Base-by-base conservation (phyloP, 2,797 vertebrate genomes). In the Gymnothorax reevesii region DNA sequence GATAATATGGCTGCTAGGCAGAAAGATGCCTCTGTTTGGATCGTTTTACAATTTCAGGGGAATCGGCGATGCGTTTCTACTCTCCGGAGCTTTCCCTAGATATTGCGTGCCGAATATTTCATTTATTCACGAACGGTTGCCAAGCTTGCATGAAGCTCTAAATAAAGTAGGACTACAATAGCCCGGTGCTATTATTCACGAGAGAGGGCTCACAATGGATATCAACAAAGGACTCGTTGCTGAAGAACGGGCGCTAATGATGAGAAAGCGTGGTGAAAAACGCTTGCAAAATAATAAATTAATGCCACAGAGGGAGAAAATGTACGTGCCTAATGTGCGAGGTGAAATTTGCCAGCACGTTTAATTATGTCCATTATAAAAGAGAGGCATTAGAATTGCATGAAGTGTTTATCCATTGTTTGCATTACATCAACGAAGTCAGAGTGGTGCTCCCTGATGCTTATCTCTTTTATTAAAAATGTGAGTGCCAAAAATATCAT, bases 321-420 rank as follows among this genome's bases (percentile, higher is more conserved):
- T 17, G 15, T 77, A 77, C 33, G 33, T 42, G 33, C 42, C 33
- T 77, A 49, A 77, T 77, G 17, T 77, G 42, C 6, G 73, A 77
- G 73, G 73, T 80, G 77, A 80, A 55, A 80, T 52, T 80, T 77
- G 52, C 77, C 49, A 22, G 49, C 49, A n/a, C 77, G 75, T 49
- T 20, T 7, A 54, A 79, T 79, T 52, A 80, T 80, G 52, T 55
- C 52, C 55, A n/a, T 80, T 0, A 80, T 54, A 80, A 73, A 55
- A 54, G 77, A 7, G 55, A 22, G 52, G 77, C 49, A 22, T 55
- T 80, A 52, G 77, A n/a, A 80, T 55, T 7, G 22, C 17, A 49
- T 55, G 77, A 80, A 79, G 55, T 80, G 77, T 55, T 80, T 80
- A 7, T 20, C 17, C 52, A 7, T 80, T 80, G 49, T 55, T 55